Conservation (phyloP, 2,888 invertebrate species). For the Chouioia cunea region DNA sequence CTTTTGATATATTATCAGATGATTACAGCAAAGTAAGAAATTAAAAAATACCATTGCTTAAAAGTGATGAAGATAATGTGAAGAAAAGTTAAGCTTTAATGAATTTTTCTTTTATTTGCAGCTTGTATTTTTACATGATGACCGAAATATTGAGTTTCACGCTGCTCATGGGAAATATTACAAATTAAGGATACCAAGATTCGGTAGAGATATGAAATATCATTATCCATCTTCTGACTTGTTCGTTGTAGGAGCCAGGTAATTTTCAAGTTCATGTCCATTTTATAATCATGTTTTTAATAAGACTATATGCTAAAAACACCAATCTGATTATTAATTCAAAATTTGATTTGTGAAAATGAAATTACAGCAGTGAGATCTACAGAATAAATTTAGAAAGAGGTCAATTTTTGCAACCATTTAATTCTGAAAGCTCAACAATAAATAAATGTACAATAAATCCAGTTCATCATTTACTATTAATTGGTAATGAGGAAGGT, state of each 20-base stretch:
- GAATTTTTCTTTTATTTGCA: constrained; percentile 62
- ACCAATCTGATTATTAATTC: no score
- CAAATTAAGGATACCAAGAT: constrained; percentile 91
- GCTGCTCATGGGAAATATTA: constrained; percentile 93
- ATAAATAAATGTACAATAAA: constrained; percentile 90
- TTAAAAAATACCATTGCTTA: constrained; percentile 3
- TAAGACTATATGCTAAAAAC: no score
- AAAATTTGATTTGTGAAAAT: constrained; percentile 36
- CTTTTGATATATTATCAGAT: constrained; percentile 91
- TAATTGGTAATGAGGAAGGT: constrained; percentile 91
- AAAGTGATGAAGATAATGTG: neutral
- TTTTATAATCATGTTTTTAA: no score
- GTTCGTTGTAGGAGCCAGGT: constrained; percentile 91
- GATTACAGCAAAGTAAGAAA: constrained; percentile 91
- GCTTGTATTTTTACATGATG: constrained; percentile 90
- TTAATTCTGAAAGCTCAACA: constrained; percentile 79
- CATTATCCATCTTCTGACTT: constrained; percentile 92
- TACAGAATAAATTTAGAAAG: constrained; percentile 95
- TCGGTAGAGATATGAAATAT: constrained; percentile 94
- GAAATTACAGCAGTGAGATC: constrained; percentile 79
- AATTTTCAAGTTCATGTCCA: constrained; percentile 35
- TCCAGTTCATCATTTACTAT: constrained; percentile 87
- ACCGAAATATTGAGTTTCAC: constrained; percentile 96
- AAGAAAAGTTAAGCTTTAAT: constrained; percentile 12
- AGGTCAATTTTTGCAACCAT: constrained; percentile 93